These are phyloP conservation scores for Shargacucullia verbasci DNA, from an alignment of 2,888 invertebrate species.

Conservation along the genomic window DNA sequence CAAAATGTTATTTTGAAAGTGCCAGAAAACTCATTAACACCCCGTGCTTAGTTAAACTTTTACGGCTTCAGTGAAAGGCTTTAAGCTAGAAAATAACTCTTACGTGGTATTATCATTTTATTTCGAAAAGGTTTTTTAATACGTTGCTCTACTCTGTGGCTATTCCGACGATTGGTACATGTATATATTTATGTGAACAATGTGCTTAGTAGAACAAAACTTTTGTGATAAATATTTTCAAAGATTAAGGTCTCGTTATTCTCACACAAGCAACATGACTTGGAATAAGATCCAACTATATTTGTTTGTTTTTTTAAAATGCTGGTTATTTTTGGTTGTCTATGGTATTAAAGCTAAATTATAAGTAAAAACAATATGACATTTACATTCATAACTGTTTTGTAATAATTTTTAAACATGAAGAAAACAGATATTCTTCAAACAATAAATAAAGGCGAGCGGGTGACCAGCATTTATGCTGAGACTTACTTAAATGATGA, in stretches of 20 bases:
- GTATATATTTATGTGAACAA: no score
- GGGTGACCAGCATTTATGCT: slow-evolving; percentile 76
- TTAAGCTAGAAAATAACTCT: slow-evolving; percentile 12
- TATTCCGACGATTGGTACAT: no score
- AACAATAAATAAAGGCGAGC: slow-evolving; percentile 62
- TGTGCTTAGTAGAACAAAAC: no score
- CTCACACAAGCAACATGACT: slow-evolving; percentile 5
- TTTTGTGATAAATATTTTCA: no score
- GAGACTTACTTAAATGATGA: slow-evolving; percentile 76
- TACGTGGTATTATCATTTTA: no score
- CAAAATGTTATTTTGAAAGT: slow-evolving; percentile 73
- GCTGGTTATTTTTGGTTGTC: background rate
- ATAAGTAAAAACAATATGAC: slow-evolving; percentile 20
- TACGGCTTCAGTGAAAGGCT: slow-evolving; percentile 21
- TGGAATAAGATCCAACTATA: background rate
- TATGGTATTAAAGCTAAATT: slow-evolving; percentile 3
- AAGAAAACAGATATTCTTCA: slow-evolving; percentile 62
- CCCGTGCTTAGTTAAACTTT: slow-evolving; percentile 51
- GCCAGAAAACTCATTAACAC: slow-evolving; percentile 68
- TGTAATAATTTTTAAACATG: slow-evolving; percentile 54
- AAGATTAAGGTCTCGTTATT: no score
- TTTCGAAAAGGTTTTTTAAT: no score
- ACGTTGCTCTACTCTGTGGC: no score
- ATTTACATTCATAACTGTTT: slow-evolving; percentile 21
- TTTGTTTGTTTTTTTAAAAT: background rate